Evolutionary conservation across 2,113 vertebrate genomes (phyloP), one percentile per base, ranked within the genome.

Genomic region (Dipodomys merriami): DNA sequence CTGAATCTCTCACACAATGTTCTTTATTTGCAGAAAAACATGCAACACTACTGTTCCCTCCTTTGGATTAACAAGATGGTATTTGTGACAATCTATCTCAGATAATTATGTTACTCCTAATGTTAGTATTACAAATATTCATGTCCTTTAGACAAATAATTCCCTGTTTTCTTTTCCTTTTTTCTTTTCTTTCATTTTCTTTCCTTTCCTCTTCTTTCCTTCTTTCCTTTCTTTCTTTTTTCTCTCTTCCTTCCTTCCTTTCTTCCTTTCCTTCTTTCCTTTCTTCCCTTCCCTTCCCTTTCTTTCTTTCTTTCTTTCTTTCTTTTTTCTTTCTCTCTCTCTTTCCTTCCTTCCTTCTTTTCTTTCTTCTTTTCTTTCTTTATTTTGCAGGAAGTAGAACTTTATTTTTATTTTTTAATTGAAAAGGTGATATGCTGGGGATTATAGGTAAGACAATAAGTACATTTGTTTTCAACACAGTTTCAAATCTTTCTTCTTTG

Each of bases 91-190:
- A 3, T 68, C 30, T 95, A 44, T 76, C 39, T 30, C 53, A 7
- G n/a, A 29, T 16, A 86, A 78, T 71, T 82, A 25, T 27, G 19
- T 62, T 60, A 53, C 62, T 89, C 15, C 33, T 87, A 89, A 89
- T 44, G 60, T 20, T 73, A 86, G 44, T 23, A 49, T 84, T 77
- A 86, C 76, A 90, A 93, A 89, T 64, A 76, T 53, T 30, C 11
- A 39, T 91, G 33, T 91, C 44, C 16, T 3, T 79, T 74, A 86
- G 53, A 83, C n/a, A 91, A 78, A 80, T 85, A 64, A 88, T 83
- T 91, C 35, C 29, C 53, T 35, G 53, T 22, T 68, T 77, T 6
- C n/a, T 30, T 57, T 71, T 73, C 49, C 35, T 73, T 2, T n/a
- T 35, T 72, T 87, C 29, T 11, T 12, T 65, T 25, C 19, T 13